Evolutionary conservation across 1,140 invertebrate genomes (phyloP).

Genomic region (Acromyrmex heyeri): DNA sequence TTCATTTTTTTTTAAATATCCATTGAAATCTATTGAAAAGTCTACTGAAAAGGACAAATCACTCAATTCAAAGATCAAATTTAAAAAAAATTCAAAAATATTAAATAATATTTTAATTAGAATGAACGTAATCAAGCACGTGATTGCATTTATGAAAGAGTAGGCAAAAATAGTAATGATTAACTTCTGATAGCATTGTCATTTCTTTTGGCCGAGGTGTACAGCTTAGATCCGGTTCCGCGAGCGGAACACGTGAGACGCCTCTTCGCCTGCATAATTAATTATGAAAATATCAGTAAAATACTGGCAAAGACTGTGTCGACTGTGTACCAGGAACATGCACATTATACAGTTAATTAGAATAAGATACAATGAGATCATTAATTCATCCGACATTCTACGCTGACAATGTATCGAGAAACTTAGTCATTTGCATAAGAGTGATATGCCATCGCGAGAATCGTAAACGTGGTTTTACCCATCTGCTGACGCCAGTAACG

Average conservation of each 20-base stretch:
- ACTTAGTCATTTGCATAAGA: constrained; percentile 22
- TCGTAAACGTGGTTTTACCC: constrained; percentile 28
- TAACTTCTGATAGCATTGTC: constrained; percentile 29
- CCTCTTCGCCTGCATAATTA: constrained; percentile 50
- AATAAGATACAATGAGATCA: constrained; percentile 55
- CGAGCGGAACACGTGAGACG: constrained; percentile 54
- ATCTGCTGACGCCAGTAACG: constrained; percentile 4
- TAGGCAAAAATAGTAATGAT: constrained; percentile 33
- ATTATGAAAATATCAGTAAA: constrained; percentile 49
- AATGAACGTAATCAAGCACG: background rate
- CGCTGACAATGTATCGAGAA: constrained; percentile 27
- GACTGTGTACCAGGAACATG: constrained; percentile 42
- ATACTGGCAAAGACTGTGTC: background rate
- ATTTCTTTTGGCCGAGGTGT: background rate
- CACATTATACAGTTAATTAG: constrained; percentile 48
- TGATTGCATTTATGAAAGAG: background rate
- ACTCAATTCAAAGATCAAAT: background rate
- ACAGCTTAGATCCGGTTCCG: constrained; percentile 53
- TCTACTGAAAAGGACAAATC: too few relatives aligned
- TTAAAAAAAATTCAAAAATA: background rate
- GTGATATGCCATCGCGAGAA: constrained; percentile 12
- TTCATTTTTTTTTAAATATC: background rate
- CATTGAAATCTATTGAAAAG: background rate
- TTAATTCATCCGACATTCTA: constrained; percentile 50
- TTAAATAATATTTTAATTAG: background rate